These are phyloP conservation scores for Pedionomus torquatus DNA, from an alignment of 2,113 vertebrate genomes.

Conservation along the genomic window DNA sequence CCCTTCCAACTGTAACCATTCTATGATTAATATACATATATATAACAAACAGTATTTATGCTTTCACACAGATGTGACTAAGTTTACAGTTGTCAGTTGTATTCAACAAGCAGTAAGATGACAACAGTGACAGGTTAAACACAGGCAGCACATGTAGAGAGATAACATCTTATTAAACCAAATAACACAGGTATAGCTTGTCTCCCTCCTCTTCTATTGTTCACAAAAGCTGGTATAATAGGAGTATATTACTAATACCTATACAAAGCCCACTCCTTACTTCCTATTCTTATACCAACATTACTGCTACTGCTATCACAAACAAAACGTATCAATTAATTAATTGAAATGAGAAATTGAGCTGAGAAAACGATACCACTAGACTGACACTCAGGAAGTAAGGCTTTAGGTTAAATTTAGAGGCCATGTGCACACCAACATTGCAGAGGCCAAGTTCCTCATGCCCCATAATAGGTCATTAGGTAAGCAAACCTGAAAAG, in stretches of 20 bases:
- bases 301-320: not conserved
- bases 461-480: not conserved
- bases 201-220: not conserved
- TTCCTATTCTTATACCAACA: not conserved
- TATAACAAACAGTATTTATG: not conserved
- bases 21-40: too few relatives aligned
- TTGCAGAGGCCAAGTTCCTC: not conserved
- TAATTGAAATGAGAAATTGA: not conserved
- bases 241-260: not conserved
- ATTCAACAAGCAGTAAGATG: conserved; percentile 18
- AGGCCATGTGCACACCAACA: not conserved
- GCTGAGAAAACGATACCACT: not conserved
- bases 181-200: not conserved
- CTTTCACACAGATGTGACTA: conserved; percentile 5
- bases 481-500: not conserved
- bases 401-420: not conserved
- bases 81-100: conserved; percentile 40
- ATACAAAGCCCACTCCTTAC: not conserved
- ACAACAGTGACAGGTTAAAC: conserved; percentile 47
- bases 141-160: not conserved
- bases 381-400: not conserved
- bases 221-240: not conserved
- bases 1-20: too few relatives aligned
- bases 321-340: not conserved
- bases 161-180: not conserved